Evolutionary conservation across 37 sponge, comb jelly and placozoan species (phyloP).

Genomic region (Eunapius fragilis): DNA sequence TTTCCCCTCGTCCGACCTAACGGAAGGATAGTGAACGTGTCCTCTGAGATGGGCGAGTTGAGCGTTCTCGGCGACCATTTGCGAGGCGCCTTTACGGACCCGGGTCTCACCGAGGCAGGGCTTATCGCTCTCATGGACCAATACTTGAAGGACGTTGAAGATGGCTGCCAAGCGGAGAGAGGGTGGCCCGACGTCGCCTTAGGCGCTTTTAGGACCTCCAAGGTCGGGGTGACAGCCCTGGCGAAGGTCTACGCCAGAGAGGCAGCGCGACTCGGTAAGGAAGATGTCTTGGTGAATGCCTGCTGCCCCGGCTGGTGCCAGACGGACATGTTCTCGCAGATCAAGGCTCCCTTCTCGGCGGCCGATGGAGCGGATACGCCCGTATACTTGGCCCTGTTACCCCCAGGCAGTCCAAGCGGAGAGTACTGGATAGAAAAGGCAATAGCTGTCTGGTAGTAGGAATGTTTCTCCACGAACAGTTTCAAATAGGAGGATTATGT

Average conservation of each 20-base stretch:
- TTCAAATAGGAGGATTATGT: too few species aligned
- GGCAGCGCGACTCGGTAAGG: conserved; percentile 25
- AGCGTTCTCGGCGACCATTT: conserved; percentile 1
- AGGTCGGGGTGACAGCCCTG: conserved; percentile 66
- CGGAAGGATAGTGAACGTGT: conserved; percentile 77
- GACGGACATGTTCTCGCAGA: conserved; percentile 83
- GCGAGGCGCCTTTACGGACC: conserved; percentile 46
- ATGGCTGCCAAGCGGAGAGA: conserved; percentile 41
- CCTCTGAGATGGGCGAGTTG: conserved; percentile 49
- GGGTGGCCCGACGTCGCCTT: conserved; percentile 61
- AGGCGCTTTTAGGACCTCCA: conserved; percentile 51
- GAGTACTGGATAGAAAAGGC: conserved; percentile 72
- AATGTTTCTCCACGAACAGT: too few species aligned
- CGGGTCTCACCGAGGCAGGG: conserved; percentile 65
- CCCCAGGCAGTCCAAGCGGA: conserved; percentile 70
- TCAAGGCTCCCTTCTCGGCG: conserved; percentile 64
- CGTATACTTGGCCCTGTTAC: conserved; percentile 63
- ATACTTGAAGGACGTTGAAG: conserved; percentile 66
- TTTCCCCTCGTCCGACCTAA: conserved; percentile 73
- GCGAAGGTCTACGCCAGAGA: conserved; percentile 46
- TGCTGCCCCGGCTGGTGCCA: conserved; percentile 75
- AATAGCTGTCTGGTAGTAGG: conserved; percentile 54
- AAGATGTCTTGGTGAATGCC: conserved; percentile 65
- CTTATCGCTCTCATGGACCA: conserved; percentile 68
- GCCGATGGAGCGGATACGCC: conserved; percentile 92